Conservation (phyloP, 2,888 invertebrate genomes). For the Hanleya hanleyi region DNA sequence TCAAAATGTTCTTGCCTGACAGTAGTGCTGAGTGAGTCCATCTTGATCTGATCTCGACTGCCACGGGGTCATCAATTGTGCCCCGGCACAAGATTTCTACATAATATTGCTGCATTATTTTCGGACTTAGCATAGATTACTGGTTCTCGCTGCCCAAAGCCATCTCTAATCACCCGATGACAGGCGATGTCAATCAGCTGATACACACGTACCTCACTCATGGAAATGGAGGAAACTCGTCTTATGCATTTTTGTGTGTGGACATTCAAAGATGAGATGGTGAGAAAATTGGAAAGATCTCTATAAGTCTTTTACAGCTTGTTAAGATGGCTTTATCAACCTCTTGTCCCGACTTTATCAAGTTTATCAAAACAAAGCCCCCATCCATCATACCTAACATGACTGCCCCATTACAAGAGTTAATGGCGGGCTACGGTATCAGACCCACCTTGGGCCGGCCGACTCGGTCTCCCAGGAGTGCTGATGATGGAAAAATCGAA, state of each 20-base stretch:
- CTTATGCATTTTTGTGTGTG: no score
- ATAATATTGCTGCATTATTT: slow-evolving; percentile 10
- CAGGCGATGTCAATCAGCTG: slow-evolving; percentile 5
- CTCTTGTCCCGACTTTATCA: neutral
- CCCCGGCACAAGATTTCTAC: neutral
- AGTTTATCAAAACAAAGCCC: neutral
- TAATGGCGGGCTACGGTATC: neutral
- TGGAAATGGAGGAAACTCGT: no score
- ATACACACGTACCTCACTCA: no score
- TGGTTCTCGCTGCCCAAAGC: neutral
- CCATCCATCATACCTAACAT: neutral
- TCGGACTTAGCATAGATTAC: slow-evolving; percentile 5
- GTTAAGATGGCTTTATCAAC: neutral
- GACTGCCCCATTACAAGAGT: neutral
- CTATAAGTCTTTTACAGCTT: neutral
- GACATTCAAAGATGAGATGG: neutral
- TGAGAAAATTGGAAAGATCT: slow-evolving; percentile 1
- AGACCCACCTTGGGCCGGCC: slow-evolving; percentile 1
- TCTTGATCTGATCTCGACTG: no score
- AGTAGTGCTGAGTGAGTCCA: no score
- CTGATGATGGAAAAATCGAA: no score
- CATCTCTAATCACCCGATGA: neutral
- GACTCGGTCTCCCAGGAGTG: no score
- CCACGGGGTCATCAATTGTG: neutral
- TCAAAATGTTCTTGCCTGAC: no score